phyloP scores from a whole-genome alignment of 2,797 vertebrate genomes.

The Xenops minutus region DNA sequence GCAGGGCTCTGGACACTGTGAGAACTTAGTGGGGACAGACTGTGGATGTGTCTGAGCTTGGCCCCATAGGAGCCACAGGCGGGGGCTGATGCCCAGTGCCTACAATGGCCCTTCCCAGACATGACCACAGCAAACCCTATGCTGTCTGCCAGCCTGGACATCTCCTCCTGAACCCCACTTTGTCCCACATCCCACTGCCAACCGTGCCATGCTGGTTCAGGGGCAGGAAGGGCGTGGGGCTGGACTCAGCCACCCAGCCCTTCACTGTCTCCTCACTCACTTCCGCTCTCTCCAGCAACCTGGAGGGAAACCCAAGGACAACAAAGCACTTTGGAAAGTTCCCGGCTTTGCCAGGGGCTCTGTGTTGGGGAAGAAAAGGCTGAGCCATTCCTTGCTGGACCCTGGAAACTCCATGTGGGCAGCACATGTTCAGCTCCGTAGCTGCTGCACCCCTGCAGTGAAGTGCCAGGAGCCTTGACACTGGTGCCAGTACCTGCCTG shows the following conservation, averaged over 20 bases:
- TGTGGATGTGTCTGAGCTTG: rapidly evolving
- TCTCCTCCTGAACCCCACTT: background rate
- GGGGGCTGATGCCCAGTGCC: background rate
- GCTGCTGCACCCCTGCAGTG: background rate
- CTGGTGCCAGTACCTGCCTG: rapidly evolving
- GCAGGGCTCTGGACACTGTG: background rate
- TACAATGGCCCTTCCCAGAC: background rate
- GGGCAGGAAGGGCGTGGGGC: background rate
- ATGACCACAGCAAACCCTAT: background rate
- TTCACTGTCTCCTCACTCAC: rapidly evolving
- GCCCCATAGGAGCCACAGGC: background rate
- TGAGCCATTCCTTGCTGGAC: background rate
- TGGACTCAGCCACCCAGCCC: background rate
- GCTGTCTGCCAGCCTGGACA: rapidly evolving
- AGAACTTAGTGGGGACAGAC: background rate
- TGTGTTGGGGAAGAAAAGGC: background rate
- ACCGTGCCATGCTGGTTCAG: background rate
- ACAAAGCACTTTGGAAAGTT: slow-evolving; percentile 28
- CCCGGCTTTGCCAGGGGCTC: background rate
- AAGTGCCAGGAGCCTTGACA: background rate
- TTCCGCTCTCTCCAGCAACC: background rate
- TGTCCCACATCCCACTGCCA: background rate
- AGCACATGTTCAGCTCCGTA: rapidly evolving
- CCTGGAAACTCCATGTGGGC: rapidly evolving
- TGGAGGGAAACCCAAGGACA: background rate